These are phyloP conservation scores for Campylorhamphus procurvoides DNA, from an alignment of 2,113 vertebrate species.

Conservation along the genomic window DNA sequence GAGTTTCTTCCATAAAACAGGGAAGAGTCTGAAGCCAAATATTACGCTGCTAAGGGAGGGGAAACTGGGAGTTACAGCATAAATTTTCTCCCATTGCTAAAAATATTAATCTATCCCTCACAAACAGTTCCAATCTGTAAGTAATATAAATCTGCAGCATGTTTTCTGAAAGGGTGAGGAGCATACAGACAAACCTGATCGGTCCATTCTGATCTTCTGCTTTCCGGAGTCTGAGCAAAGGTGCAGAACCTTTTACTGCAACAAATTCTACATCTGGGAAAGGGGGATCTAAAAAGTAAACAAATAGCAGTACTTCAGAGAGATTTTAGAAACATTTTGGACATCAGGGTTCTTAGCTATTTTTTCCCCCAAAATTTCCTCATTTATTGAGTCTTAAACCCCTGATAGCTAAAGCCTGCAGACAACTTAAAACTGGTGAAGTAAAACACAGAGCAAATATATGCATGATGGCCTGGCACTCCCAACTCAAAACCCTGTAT, in stretches of 20 bases:
- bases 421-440: background rate
- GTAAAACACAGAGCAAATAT: background rate
- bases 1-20: background rate
- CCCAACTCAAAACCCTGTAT: background rate
- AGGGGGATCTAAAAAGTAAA: constrained; percentile 78
- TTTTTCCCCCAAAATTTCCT: background rate
- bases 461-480: background rate
- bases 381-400: background rate
- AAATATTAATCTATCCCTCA: background rate
- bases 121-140: background rate
- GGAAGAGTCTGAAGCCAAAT: background rate
- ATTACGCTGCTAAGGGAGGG: background rate
- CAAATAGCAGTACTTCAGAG: background rate
- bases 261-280: constrained; percentile 81
- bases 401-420: background rate
- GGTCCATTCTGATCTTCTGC: constrained; percentile 80
- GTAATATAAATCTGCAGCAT: background rate
- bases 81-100: background rate
- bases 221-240: constrained; percentile 79
- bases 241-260: constrained; percentile 72
- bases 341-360: background rate
- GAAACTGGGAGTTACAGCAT: background rate
- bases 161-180: background rate
- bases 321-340: background rate
- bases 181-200: constrained; percentile 81